Conservation (phyloP, 2,113 vertebrate species). For the Macquaria australasica region DNA sequence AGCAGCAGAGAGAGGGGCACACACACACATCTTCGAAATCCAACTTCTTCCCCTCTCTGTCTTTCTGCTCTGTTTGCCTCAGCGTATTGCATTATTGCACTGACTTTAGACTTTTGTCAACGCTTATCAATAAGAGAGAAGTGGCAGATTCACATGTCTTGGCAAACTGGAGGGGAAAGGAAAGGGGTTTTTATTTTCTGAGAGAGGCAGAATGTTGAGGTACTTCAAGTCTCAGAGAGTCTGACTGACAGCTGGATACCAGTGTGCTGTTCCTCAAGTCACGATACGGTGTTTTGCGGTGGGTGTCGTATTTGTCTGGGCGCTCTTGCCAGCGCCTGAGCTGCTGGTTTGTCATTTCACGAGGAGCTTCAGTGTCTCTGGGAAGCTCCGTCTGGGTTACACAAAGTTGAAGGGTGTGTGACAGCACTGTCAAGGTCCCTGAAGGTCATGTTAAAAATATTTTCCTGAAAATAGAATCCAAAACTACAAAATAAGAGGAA, state of each 20-base stretch:
- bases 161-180: conserved; percentile 42
- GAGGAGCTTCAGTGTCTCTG: conserved; percentile 49
- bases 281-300: conserved; percentile 43
- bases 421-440: conserved; percentile 25
- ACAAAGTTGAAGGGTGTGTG: conserved; percentile 42
- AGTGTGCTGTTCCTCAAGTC: conserved; percentile 31
- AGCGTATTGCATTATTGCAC: conserved; percentile 51
- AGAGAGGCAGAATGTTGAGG: conserved; percentile 44
- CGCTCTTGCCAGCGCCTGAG: conserved; percentile 44
- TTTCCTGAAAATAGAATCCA: conserved; percentile 19
- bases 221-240: conserved; percentile 26
- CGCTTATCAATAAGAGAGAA: conserved; percentile 67
- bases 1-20: background rate
- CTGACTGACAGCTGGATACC: conserved; percentile 67
- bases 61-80: conserved; percentile 41
- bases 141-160: conserved; percentile 69
- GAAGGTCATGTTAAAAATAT: conserved; percentile 36
- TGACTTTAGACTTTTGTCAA: conserved; percentile 62
- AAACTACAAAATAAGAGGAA: background rate
- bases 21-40: conserved; percentile 11
- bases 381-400: conserved; percentile 32
- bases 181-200: conserved; percentile 23
- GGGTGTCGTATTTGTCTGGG: conserved; percentile 53
- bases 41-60: conserved; percentile 29
- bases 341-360: conserved; percentile 50